Percentiles rank a stretch among this genome's conserved stretches.
phyloP scores from a whole-genome alignment of 2,113 vertebrate species.

The Ochotona princeps region DNA sequence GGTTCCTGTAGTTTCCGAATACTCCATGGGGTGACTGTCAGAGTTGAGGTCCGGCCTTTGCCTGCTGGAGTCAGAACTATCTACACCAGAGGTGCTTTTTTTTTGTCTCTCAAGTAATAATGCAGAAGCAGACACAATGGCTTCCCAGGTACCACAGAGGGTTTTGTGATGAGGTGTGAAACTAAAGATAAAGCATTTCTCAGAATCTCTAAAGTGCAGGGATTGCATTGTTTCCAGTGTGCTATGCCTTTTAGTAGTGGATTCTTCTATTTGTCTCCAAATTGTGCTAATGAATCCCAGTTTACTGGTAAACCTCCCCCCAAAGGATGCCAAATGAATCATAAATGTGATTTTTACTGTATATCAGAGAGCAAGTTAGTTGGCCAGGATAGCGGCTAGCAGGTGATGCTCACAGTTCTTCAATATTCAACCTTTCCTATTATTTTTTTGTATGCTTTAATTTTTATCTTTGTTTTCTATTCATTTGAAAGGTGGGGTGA shows the following conservation, averaged over 20 bases:
- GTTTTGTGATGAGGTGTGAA: conserved; percentile 43
- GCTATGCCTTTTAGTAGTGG: conserved; percentile 32
- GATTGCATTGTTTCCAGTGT: not conserved
- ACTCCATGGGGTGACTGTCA: not conserved
- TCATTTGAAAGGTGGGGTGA: no score
- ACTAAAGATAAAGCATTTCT: conserved; percentile 48
- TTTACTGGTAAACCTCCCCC: not conserved
- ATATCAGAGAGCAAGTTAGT: conserved; percentile 53
- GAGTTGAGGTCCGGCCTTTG: not conserved
- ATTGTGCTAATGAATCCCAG: conserved; percentile 48
- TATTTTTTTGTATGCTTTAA: conserved; percentile 28
- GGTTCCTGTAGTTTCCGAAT: conserved; percentile 11
- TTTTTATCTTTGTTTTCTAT: not conserved
- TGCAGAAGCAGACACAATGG: not conserved
- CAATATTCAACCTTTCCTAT: not conserved
- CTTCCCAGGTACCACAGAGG: not conserved
- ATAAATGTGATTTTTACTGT: conserved; percentile 35
- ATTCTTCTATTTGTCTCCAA: conserved; percentile 3
- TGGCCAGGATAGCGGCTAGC: conserved; percentile 5
- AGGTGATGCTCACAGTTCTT: conserved; percentile 19
- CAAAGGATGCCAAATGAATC: not conserved
- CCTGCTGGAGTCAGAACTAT: conserved; percentile 8
- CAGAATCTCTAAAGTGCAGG: conserved; percentile 5
- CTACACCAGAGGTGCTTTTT: not conserved
- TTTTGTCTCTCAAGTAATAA: conserved; percentile 61